These are phyloP conservation scores for Julus scandinavius DNA, from an alignment of 2,888 invertebrate species.

Conservation along the genomic window DNA sequence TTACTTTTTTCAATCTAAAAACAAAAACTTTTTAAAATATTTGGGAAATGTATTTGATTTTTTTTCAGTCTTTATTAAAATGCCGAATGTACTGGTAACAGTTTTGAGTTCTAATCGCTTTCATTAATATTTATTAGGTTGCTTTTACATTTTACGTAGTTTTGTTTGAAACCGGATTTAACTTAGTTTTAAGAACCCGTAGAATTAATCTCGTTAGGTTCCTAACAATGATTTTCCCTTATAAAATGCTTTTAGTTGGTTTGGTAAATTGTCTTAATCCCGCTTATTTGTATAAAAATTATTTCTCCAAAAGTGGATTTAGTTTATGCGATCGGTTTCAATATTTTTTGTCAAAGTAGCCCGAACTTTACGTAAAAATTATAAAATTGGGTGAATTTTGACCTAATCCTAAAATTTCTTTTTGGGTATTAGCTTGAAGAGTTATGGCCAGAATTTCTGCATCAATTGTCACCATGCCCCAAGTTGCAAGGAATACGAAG, in stretches of 20 bases:
- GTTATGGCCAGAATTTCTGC: slow-evolving; percentile 41
- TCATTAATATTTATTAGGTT: neutral
- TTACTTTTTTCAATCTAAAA: neutral
- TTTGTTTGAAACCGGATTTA: neutral
- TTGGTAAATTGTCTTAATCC: too few relatives aligned
- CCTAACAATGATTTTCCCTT: too few relatives aligned
- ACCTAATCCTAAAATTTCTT: neutral
- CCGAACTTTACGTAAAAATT: neutral
- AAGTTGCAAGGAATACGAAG: neutral
- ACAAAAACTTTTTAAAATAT: neutral
- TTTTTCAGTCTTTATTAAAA: slow-evolving; percentile 27
- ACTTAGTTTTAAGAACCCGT: too few relatives aligned
- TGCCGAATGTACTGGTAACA: neutral
- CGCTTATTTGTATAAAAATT: too few relatives aligned
- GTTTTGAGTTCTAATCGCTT: neutral
- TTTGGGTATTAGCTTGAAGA: slow-evolving; percentile 45
- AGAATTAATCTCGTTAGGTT: too few relatives aligned
- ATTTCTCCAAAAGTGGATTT: too few relatives aligned
- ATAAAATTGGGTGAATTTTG: neutral
- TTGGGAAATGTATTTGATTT: slow-evolving; percentile 5
- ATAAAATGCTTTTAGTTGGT: too few relatives aligned
- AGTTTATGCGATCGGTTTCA: neutral
- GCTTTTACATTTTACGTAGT: neutral
- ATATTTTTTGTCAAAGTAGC: neutral
- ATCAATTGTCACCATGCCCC: neutral